Conservation (phyloP, 2,797 vertebrate species). For the Lindbergichthys nudifrons region DNA sequence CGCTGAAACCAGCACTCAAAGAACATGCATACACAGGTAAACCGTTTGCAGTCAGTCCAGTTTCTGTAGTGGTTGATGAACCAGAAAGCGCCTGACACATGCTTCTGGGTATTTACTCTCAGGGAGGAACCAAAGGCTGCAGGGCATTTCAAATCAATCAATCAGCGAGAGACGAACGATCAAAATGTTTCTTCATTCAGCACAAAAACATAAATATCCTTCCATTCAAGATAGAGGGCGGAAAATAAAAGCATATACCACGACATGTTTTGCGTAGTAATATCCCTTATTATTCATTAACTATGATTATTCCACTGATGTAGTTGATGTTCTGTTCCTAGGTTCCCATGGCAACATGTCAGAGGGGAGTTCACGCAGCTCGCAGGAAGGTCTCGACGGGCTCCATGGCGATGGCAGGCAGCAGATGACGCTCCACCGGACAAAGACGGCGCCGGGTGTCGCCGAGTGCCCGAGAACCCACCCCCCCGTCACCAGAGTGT, state of each 20-base stretch:
- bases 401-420: conserved; percentile 79
- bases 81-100: background rate
- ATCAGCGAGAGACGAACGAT: background rate
- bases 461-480: conserved; percentile 75
- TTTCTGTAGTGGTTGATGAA: background rate
- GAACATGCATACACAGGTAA: conserved; percentile 90
- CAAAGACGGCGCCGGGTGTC: conserved; percentile 75
- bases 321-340: conserved; percentile 55
- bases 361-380: conserved; percentile 90
- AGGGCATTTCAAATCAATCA: background rate
- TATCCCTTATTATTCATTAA: no score
- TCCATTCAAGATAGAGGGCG: no score
- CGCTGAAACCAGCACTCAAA: conserved; percentile 90
- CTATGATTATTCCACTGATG: no score
- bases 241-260: no score
- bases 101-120: background rate
- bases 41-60: background rate
- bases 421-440: conserved; percentile 72
- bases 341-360: conserved; percentile 93
- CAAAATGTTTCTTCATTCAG: no score
- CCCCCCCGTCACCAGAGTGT: conserved; percentile 69
- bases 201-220: no score
- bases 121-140: background rate
- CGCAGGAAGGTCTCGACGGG: conserved; percentile 84
- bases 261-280: no score